Evolutionary conservation across 2,888 invertebrate species (phyloP), one percentile per base, ranked within the genome.

Genomic region (Stenurella melanura): DNA sequence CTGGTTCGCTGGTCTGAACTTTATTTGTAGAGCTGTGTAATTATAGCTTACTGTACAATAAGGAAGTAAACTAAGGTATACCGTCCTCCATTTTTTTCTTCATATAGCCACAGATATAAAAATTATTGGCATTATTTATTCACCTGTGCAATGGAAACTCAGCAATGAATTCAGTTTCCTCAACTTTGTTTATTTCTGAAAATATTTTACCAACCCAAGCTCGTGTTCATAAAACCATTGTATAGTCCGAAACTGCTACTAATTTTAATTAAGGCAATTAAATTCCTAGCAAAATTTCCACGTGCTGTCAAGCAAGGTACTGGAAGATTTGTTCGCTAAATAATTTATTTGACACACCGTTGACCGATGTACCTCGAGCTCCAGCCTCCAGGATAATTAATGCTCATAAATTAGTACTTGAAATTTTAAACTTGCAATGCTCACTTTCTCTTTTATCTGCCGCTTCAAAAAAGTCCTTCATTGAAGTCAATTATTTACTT

Each of bases 401-500:
- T 10, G 21, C 50, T 67, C 26, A 67, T 67, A 67, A 67, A 56
- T 67, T 54, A 54, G 30, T 67, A 54, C 54, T 54, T n/a, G 54
- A 30, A 56, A 67, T 12, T 67, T 66, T 7, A 54, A 67, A 54
- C n/a, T 67, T n/a, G 26, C 26, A 9, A 54, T 30, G 26, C 26
- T 57, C 30, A 58, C 69, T 21, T 54, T 30, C 67, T 26, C 67
- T 56, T 56, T 21, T 26, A 67, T 21, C 50, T 17, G 17, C 15
- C 26, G 26, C 30, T 50, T 10, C 56, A 26, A 67, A 67, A 66
- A 67, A 54, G 56, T n/a, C 67, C 58, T 19, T 67, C 67, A 64
- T 64, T 64, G 42, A 42, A 42, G 50, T 63, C 76, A 73, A 74
- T 79, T 79, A 79, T 75, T 74, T 54, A 66, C 70, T 75, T 57